Evolutionary conservation across 2,888 invertebrate species (phyloP), one percentile per base, ranked within the genome.

Genomic region (Caenorhabditis doughertyi): DNA sequence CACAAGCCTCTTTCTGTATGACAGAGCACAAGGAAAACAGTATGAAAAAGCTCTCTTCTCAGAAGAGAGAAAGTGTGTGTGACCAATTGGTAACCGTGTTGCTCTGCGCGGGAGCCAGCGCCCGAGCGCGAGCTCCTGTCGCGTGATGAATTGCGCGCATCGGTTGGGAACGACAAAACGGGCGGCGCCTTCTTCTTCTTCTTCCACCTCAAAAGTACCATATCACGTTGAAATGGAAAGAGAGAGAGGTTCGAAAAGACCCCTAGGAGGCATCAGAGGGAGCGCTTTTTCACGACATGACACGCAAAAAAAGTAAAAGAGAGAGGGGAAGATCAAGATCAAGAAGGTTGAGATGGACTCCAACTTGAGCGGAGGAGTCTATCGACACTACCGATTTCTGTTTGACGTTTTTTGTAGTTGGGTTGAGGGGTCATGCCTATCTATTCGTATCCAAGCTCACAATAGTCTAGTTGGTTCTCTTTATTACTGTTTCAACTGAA

Each of bases 51-150:
- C 29, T 53, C 32, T 27, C 56, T 47, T 67, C 35, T 58, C 55
- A 60, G 47, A 64, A 51, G 39, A 35, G 39, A 51, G 60, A n/a
- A 49, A 18, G 23, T 51, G 72, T 62, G 60, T 67, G 67, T 77
- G 77, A 77, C 77, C 77, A 68, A 77, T 77, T 77, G 77, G 77
- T 79, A 70, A 70, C 77, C 77, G 77, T 51, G 53, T 49, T 39
- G 65, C 56, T 25, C 60, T 13, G 60, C 58, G 51, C 67, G 51
- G 58, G 49, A 47, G 44, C 55, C 27, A 18, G 64, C 44, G 42
- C 39, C 44, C 25, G 39, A 21, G 21, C 51, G 27, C 32, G 29
- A 47, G 51, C 47, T 47, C 71, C 60, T 65, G 74, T 65, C 76
- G 67, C 70, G 77, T 79, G 77, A 70, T 79, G 77, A 77, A 62